Evolutionary conservation across 2,797 vertebrate species (phyloP).

Genomic region (Arremon brunneinucha): DNA sequence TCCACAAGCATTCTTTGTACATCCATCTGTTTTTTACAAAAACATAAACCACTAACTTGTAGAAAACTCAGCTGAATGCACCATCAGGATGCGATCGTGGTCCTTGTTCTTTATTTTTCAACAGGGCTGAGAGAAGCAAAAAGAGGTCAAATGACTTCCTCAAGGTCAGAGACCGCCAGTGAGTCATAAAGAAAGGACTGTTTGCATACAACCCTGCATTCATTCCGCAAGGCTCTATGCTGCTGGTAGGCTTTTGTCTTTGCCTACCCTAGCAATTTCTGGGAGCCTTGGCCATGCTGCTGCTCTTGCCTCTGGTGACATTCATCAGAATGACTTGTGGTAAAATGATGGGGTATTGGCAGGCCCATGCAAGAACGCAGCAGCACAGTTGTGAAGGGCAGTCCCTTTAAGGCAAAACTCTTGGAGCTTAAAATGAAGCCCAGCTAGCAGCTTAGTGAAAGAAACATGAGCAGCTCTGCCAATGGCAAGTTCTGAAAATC

Average conservation of each 20-base stretch:
- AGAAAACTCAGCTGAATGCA: background rate
- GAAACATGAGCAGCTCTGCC: background rate
- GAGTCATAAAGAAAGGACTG: conserved; percentile 49
- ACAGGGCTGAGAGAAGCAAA: conserved; percentile 13
- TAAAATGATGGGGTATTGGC: background rate
- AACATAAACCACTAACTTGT: background rate
- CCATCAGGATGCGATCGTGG: background rate
- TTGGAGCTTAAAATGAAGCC: background rate
- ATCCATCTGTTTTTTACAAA: background rate
- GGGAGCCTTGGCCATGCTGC: background rate
- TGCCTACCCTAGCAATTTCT: conserved; percentile 21
- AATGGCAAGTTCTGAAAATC: background rate
- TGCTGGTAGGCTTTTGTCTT: background rate
- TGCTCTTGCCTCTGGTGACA: background rate
- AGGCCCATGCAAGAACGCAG: rapidly evolving
- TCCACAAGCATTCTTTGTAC: background rate
- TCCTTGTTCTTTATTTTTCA: conserved; percentile 10
- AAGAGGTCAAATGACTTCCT: conserved; percentile 58
- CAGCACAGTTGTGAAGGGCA: background rate
- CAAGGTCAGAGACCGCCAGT: conserved; percentile 46
- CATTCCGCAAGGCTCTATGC: background rate
- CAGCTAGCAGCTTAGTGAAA: background rate
- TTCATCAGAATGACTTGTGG: background rate
- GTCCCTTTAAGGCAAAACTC: background rate
- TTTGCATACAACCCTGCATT: conserved; percentile 46